Percentiles rank a stretch among this genome's conserved stretches.
Evolutionary conservation across 2,888 invertebrate genomes (phyloP).

Genomic region (Trisateles emortualis): DNA sequence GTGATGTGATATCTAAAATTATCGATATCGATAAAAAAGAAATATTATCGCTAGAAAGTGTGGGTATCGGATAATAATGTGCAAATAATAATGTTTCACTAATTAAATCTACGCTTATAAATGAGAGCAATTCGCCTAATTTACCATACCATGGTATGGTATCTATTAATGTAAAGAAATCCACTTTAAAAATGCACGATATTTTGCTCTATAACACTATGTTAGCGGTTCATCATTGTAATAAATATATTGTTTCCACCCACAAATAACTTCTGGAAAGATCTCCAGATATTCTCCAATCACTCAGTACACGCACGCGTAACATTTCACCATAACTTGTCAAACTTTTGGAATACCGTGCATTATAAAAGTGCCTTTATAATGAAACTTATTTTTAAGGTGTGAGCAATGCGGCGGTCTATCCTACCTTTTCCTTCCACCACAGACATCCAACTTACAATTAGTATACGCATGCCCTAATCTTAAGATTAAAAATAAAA

Average conservation of each 20-base stretch:
- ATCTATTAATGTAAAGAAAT: constrained; percentile 25
- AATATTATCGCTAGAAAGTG: constrained; percentile 15
- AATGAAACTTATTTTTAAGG: constrained; percentile 14
- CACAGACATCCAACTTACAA: constrained; percentile 31
- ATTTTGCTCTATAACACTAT: constrained; percentile 4
- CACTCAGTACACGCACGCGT: background rate
- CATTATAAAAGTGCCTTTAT: constrained; percentile 22
- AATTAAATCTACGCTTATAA: constrained; percentile 38
- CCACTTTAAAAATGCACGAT: constrained; percentile 34
- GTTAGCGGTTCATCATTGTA: background rate
- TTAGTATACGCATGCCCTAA: constrained; percentile 45
- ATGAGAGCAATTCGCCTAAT: constrained; percentile 48
- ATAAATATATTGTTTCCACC: background rate
- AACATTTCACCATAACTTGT: background rate
- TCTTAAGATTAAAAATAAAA: constrained; percentile 39
- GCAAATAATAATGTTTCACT: constrained; percentile 25
- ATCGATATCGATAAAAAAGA: constrained; percentile 20
- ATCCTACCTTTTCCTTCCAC: constrained; percentile 33
- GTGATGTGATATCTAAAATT: constrained; percentile 1
- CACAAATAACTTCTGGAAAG: no score
- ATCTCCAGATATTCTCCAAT: background rate
- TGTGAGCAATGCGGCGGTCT: constrained; percentile 49
- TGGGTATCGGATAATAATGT: constrained; percentile 16
- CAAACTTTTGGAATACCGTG: constrained; percentile 16
- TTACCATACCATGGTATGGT: no score